Conservation (phyloP, 2,113 vertebrate genomes). For the Arizona elegans region DNA sequence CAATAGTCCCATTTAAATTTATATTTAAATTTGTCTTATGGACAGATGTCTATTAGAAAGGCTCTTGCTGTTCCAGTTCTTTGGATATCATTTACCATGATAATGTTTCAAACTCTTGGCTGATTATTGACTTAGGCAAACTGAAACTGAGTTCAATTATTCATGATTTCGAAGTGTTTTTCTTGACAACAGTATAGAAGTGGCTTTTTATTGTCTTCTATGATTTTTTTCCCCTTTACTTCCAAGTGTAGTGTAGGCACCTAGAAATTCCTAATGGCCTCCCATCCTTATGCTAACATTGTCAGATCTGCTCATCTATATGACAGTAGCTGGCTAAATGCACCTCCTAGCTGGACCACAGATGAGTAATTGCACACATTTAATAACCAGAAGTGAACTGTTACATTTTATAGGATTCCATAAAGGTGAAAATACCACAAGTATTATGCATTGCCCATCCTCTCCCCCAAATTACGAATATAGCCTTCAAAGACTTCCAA, state of each 20-base stretch:
- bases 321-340: not conserved
- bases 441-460: not conserved
- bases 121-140: not conserved
- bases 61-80: not conserved
- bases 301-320: not conserved
- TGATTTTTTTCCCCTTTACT: not conserved
- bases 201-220: not conserved
- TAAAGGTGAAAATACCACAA: not conserved
- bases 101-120: not conserved
- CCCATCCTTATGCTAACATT: not conserved
- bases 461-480: not conserved
- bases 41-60: not conserved
- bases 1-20: slow-evolving; percentile 5
- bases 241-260: not conserved
- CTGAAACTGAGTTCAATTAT: not conserved
- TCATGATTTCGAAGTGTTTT: not conserved
- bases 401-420: not conserved
- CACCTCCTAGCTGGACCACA: not conserved
- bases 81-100: not conserved
- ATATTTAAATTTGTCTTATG: slow-evolving; percentile 24
- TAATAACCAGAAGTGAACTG: not conserved
- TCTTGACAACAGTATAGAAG: not conserved
- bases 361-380: not conserved
- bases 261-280: not conserved
- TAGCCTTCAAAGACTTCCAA: not conserved